Base-by-base conservation (phyloP, 2,113 vertebrate species). In the Odocoileus hemionus region DNA sequence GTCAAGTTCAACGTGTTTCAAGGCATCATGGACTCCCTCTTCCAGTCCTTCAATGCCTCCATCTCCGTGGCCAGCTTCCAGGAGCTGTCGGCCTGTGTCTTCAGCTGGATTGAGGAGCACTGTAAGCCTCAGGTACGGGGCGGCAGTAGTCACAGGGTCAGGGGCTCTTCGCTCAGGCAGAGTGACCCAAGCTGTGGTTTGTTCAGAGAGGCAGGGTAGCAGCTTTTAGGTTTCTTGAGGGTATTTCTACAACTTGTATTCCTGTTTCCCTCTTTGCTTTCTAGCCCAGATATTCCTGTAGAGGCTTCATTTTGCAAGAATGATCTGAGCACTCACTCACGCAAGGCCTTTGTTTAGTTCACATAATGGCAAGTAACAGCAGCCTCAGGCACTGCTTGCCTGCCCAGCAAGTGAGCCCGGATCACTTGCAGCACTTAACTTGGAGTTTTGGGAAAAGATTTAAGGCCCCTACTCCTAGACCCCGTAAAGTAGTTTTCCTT, bases 61-160 rank as follows among this genome's bases (percentile, higher is more conserved):
- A 99, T 99, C 92, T 99, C 99, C 0, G 99, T 99, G 89, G 99
- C 98, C 50, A 99, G 99, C 96, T 99, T 99, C 87, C 99, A 99
- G 97, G 99, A 99, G 98, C 99, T 99, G 58, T 99, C 99, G 0
- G 99, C 99, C 0, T 99, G 99, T 19, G 99, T 99, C 97, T 99
- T 99, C 99, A 99, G 99, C 98, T 99, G 99, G 99, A 99, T 99
- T 9, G 99, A 99, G 98, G 99, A 99, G 97, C 99, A 99, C 98
- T 99, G 99, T 98, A 99, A 99, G 96, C 99, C 99, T 25, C 99
- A 99, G 99, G 99, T 99, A 97, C 76, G 97, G 36, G n/a, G 7
- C 1, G 2, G 47, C 30, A 21, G 8, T 15, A 30, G 26, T 8
- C 74, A 25, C 9, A 0, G 87, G 47, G 36, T 21, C 45, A 76